These are phyloP conservation scores for Oceanites oceanicus DNA, from an alignment of 2,113 vertebrate genomes.

Conservation along the genomic window DNA sequence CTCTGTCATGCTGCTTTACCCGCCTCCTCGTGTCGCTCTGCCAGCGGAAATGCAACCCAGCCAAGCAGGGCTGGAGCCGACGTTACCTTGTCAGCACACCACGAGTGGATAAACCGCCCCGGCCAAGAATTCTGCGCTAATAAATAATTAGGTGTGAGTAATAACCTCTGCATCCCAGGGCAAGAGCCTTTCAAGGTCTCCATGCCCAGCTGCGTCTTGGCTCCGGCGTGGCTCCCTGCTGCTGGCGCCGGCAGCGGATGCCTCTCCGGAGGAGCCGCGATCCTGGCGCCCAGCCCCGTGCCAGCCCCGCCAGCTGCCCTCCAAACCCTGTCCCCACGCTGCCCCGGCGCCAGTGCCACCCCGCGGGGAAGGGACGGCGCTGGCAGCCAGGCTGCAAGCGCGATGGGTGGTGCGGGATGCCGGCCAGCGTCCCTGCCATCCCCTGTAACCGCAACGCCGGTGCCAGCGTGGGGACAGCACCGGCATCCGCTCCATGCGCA, in stretches of 20 bases:
- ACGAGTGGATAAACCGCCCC: not conserved
- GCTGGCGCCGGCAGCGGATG: not conserved
- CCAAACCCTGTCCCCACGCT: not conserved
- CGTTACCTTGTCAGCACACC: not conserved
- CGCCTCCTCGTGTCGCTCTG: not conserved
- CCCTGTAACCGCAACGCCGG: rapidly evolving
- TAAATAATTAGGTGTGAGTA: not conserved
- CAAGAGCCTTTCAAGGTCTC: not conserved
- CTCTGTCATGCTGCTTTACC: rapidly evolving
- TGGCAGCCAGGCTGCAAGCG: not conserved
- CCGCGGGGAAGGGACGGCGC: rapidly evolving
- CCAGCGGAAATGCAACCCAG: not conserved
- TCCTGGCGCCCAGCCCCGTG: not conserved
- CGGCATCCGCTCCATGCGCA: rapidly evolving
- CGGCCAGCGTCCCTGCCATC: not conserved
- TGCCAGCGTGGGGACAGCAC: not conserved
- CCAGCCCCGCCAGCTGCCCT: not conserved
- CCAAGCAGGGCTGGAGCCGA: not conserved
- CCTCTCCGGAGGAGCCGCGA: not conserved
- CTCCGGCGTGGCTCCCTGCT: not conserved
- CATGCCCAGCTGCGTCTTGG: not conserved
- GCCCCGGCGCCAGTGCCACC: not conserved
- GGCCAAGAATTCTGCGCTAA: not conserved
- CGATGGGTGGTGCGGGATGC: rapidly evolving
- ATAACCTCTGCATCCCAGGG: not conserved